phyloP scores from a whole-genome alignment of 2,113 vertebrate species.

The Neotoma lepida region DNA sequence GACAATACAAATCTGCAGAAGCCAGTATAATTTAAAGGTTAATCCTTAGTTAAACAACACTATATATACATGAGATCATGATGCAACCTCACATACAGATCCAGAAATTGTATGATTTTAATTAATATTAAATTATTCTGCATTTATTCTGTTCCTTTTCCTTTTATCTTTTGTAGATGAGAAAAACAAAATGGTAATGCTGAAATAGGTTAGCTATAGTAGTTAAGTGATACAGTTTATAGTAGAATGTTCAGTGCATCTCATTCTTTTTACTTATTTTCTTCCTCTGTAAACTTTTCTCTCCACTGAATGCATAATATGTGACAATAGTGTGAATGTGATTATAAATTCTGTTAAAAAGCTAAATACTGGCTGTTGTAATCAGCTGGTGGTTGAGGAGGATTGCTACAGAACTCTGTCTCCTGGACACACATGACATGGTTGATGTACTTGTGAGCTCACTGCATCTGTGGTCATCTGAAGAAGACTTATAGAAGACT shows the following conservation, averaged over 20 bases:
- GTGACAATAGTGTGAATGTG: neutral
- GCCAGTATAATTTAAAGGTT: neutral
- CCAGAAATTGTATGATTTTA: neutral
- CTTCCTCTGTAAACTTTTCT: neutral
- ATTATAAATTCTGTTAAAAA: slow-evolving; percentile 36
- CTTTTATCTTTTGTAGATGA: neutral
- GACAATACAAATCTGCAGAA: neutral
- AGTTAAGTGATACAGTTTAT: neutral
- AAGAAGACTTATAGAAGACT: neutral
- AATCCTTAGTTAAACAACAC: neutral
- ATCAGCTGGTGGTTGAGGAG: neutral
- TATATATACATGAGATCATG: neutral
- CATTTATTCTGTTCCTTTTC: neutral
- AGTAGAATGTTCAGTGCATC: neutral
- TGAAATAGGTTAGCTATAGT: neutral
- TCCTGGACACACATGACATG: neutral
- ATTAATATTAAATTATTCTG: neutral
- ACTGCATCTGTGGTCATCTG: neutral
- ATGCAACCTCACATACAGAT: neutral
- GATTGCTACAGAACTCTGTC: neutral
- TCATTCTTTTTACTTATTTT: neutral
- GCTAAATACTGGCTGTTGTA: neutral
- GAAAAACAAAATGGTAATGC: neutral
- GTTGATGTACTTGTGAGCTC: neutral
- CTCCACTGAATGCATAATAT: neutral